Percentiles rank a stretch among this genome's conserved stretches.
Conservation (phyloP, 2,797 vertebrate genomes). For the Hypotaenidia okinawae region DNA sequence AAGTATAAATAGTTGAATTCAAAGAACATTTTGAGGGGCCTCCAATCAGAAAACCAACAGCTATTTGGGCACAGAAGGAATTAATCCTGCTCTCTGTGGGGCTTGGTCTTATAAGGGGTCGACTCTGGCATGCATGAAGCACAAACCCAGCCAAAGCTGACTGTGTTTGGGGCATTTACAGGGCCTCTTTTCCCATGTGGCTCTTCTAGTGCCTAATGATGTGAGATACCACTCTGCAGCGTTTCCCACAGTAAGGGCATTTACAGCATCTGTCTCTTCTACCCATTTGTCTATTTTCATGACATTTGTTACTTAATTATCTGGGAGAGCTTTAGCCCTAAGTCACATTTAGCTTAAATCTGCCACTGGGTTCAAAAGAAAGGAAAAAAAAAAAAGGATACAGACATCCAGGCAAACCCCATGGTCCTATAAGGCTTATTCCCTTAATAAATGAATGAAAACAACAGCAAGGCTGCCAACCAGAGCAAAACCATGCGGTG, state of each 20-base stretch:
- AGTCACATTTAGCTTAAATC: constrained; percentile 36
- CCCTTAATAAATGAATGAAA: not conserved
- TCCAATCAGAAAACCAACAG: not conserved
- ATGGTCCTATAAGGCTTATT: not conserved
- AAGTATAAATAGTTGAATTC: not conserved
- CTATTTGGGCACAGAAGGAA: constrained; percentile 6
- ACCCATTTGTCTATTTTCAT: constrained; percentile 30
- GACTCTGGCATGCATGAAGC: not conserved
- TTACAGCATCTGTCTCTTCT: constrained; percentile 36
- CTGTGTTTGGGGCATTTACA: constrained; percentile 9
- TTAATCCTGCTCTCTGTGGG: constrained; percentile 2
- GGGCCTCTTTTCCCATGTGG: constrained; percentile 1
- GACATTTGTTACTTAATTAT: constrained; percentile 42
- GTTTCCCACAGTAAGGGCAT: constrained; percentile 57
- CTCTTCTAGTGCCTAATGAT: not conserved
- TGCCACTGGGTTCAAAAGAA: not conserved
- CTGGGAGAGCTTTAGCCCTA: constrained; percentile 21
- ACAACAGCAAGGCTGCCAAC: fast-evolving
- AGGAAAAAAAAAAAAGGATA: not conserved
- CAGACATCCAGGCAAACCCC: not conserved
- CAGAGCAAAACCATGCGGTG: not conserved
- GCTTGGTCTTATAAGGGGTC: not conserved
- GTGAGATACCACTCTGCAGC: constrained; percentile 31
- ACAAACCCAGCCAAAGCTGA: constrained; percentile 2
- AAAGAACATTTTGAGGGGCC: not conserved